Evolutionary conservation across 2,797 vertebrate species (phyloP).

Genomic region (Eospalax fontanierii): DNA sequence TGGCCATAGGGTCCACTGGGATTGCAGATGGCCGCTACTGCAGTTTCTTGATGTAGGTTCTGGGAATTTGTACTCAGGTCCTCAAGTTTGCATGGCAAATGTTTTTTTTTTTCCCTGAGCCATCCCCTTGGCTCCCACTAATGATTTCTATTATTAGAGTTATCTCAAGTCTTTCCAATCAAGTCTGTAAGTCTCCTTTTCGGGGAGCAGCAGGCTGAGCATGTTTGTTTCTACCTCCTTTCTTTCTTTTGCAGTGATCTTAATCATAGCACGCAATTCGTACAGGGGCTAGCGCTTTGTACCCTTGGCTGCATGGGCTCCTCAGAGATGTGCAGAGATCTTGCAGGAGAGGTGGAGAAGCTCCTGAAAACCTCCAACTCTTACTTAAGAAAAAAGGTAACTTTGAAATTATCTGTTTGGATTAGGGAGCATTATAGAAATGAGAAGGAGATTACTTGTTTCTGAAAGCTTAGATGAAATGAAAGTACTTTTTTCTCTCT

Average conservation of each 20-base stretch:
- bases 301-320: conserved; percentile 99
- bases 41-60: not conserved
- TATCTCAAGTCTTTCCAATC: conserved; percentile 47
- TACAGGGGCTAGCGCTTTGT: conserved; percentile 98
- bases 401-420: conserved; percentile 54
- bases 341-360: conserved; percentile 99
- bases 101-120: not conserved
- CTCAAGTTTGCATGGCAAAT: not conserved
- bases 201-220: not conserved
- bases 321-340: conserved; percentile 99
- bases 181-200: conserved; percentile 28
- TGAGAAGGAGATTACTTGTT: conserved; percentile 42
- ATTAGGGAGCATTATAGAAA: conserved; percentile 28
- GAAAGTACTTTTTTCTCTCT: conserved; percentile 53
- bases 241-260: conserved; percentile 93
- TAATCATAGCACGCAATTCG: conserved; percentile 99
- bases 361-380: conserved; percentile 99
- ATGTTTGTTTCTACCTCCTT: conserved; percentile 36
- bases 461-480: conserved; percentile 56
- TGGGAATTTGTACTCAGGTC: not conserved
- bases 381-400: conserved; percentile 99
- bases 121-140: not conserved
- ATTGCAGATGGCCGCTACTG: not conserved
- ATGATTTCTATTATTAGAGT: conserved; percentile 12
- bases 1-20: not conserved